Evolutionary conservation across 2,888 invertebrate genomes (phyloP).

Genomic region (Meganola albula): DNA sequence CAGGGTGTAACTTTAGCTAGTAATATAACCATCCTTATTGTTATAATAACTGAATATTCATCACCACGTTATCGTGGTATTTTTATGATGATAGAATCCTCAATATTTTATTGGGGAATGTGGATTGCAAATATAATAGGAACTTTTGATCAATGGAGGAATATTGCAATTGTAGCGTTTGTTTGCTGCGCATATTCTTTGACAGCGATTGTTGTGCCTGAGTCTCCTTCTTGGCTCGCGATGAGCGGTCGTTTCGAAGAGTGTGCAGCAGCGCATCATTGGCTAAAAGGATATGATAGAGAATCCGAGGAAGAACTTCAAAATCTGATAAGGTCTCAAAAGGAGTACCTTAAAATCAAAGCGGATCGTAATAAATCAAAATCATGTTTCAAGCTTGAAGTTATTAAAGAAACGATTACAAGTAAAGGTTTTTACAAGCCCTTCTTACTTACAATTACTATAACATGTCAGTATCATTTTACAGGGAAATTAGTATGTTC

Average conservation of each 20-base stretch:
- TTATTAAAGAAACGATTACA: slow-evolving; percentile 18
- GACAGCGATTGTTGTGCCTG: slow-evolving; percentile 30
- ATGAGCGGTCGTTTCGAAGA: slow-evolving; percentile 31
- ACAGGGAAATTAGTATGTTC: slow-evolving; percentile 40
- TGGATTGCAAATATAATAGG: slow-evolving; percentile 47
- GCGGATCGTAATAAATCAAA: slow-evolving; percentile 13
- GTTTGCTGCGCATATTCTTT: slow-evolving; percentile 27
- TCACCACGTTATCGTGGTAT: slow-evolving; percentile 43
- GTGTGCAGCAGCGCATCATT: slow-evolving; percentile 29
- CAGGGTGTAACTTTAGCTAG: slow-evolving; percentile 30
- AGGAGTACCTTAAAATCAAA: slow-evolving; percentile 18
- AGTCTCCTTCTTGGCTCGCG: slow-evolving; percentile 42
- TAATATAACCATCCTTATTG: slow-evolving; percentile 38
- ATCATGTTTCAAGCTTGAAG: slow-evolving; percentile 16
- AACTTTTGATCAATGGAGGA: slow-evolving; percentile 43
- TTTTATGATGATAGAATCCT: slow-evolving; percentile 43
- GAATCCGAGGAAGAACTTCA: slow-evolving; percentile 34
- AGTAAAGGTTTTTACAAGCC: slow-evolving; percentile 37
- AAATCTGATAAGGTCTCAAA: slow-evolving; percentile 26
- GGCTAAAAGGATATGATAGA: slow-evolving; percentile 33
- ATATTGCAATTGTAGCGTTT: slow-evolving; percentile 36
- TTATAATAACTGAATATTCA: slow-evolving; percentile 42
- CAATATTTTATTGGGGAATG: slow-evolving; percentile 44
- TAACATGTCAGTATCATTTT: slow-evolving; percentile 29
- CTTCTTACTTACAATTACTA: slow-evolving; percentile 26